A percentile compares a stretch with the other conserved stretches of the same genome.
Conservation (phyloP, 2,888 invertebrate genomes). For the Cremastinae sp. region DNA sequence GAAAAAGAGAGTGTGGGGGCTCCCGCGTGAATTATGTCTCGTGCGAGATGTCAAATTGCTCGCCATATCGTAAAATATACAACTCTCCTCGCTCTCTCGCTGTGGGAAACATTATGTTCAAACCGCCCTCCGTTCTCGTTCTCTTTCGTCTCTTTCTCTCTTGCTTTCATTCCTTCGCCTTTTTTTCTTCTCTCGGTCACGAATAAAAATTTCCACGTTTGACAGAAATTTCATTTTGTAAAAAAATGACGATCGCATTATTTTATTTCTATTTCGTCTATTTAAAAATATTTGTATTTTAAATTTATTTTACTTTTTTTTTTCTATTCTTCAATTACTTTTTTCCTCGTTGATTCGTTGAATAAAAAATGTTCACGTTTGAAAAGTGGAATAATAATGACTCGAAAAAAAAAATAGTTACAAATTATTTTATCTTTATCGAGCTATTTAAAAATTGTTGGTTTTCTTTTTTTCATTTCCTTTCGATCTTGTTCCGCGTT, state of each 20-base stretch:
- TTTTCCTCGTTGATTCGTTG: no score
- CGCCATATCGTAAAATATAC: constrained; percentile 81
- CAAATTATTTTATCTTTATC: background rate
- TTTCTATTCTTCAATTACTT: no score
- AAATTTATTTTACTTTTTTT: background rate
- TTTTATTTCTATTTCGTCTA: background rate
- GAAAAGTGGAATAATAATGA: no score
- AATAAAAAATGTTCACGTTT: no score
- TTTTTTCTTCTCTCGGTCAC: constrained; percentile 25
- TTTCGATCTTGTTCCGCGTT: constrained; percentile 2
- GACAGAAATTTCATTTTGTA: constrained; percentile 23
- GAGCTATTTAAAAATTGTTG: background rate
- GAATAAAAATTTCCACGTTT: constrained; percentile 28
- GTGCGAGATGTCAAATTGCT: constrained; percentile 81
- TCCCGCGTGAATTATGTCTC: constrained; percentile 80
- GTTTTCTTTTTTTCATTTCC: background rate
- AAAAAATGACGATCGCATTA: no score
- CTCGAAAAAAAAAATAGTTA: no score
- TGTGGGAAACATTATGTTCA: constrained; percentile 80
- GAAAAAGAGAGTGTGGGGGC: constrained; percentile 49
- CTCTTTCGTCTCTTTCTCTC: constrained; percentile 51
- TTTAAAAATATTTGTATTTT: background rate
- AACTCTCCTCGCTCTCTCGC: constrained; percentile 79
- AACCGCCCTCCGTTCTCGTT: constrained; percentile 59
- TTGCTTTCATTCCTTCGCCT: constrained; percentile 32